These are phyloP conservation scores for Gorsachius magnificus DNA, from an alignment of 2,797 vertebrate genomes.

Conservation along the genomic window DNA sequence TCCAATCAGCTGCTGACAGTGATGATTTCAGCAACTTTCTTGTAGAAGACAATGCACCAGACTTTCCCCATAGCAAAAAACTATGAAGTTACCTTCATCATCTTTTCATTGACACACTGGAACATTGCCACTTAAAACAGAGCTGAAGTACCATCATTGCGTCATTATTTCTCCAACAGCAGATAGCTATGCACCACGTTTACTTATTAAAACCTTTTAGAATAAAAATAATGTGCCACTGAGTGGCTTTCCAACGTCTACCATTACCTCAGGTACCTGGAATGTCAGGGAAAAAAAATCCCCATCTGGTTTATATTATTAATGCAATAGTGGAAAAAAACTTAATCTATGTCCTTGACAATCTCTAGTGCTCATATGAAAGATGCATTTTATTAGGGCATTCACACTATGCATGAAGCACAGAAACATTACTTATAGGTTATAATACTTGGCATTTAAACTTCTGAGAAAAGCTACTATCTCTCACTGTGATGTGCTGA, in stretches of 20 bases:
- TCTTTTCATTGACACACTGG: conserved; percentile 57
- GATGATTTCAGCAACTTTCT: conserved; percentile 42
- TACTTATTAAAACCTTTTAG: conserved; percentile 45
- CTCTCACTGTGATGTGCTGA: background rate
- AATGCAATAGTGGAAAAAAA: conserved; percentile 82
- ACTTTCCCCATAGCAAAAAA: conserved; percentile 41
- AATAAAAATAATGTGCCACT: conserved; percentile 74
- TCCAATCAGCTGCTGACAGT: conserved; percentile 25
- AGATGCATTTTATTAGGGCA: conserved; percentile 81
- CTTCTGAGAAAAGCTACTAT: background rate
- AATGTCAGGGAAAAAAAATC: conserved; percentile 77
- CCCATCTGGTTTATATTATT: conserved; percentile 93
- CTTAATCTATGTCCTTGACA: conserved; percentile 81
- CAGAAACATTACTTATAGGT: conserved; percentile 24
- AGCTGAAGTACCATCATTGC: conserved; percentile 31
- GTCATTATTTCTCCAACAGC: conserved; percentile 20
- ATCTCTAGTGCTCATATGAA: conserved; percentile 79
- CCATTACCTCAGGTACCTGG: conserved; percentile 91
- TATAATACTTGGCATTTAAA: background rate
- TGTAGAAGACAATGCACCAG: conserved; percentile 29
- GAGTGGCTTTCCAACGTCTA: conserved; percentile 68
- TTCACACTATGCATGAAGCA: conserved; percentile 64
- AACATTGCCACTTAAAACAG: conserved; percentile 56
- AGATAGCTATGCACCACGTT: conserved; percentile 8
- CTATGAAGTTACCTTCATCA: conserved; percentile 43